A percentile compares a stretch with the other conserved stretches of the same genome.
Evolutionary conservation across 2,888 invertebrate species (phyloP).

Genomic region (Watsonalla cultraria): DNA sequence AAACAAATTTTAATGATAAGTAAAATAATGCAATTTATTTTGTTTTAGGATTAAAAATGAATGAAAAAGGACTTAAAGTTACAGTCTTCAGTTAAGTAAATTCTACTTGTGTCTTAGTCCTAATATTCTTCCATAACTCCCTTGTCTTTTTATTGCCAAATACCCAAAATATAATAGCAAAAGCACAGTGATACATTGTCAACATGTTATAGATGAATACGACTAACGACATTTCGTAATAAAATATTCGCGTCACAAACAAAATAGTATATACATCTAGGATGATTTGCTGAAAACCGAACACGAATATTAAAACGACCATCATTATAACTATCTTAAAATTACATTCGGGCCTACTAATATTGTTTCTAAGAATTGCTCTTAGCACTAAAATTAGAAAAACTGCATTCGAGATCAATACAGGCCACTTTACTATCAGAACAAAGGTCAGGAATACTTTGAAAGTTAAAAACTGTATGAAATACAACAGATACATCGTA

Average conservation of each 20-base stretch:
- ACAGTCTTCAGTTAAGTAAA: neutral
- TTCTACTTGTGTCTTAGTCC: neutral
- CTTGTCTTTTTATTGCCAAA: conserved; percentile 60
- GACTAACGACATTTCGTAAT: conserved; percentile 12
- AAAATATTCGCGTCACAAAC: conserved; percentile 19
- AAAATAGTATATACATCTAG: conserved; percentile 48
- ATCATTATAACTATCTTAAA: conserved; percentile 46
- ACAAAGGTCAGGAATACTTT: conserved; percentile 33
- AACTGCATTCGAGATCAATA: conserved; percentile 45
- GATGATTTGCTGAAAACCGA: conserved; percentile 56
- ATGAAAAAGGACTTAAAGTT: too few species aligned
- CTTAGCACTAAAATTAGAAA: conserved; percentile 43
- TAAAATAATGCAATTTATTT: too few species aligned
- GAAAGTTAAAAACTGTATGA: conserved; percentile 14
- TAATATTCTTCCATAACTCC: conserved; percentile 40
- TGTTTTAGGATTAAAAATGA: too few species aligned
- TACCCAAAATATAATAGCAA: conserved; percentile 60
- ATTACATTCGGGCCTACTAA: conserved; percentile 36
- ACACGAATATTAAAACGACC: conserved; percentile 50
- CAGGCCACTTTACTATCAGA: conserved; percentile 54
- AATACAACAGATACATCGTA: conserved; percentile 18
- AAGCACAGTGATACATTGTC: conserved; percentile 52
- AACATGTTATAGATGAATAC: conserved; percentile 32
- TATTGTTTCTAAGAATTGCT: conserved; percentile 41
- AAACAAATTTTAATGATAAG: too few species aligned